phyloP scores from a whole-genome alignment of 2,113 vertebrate genomes.

The Ciconia boyciana region DNA sequence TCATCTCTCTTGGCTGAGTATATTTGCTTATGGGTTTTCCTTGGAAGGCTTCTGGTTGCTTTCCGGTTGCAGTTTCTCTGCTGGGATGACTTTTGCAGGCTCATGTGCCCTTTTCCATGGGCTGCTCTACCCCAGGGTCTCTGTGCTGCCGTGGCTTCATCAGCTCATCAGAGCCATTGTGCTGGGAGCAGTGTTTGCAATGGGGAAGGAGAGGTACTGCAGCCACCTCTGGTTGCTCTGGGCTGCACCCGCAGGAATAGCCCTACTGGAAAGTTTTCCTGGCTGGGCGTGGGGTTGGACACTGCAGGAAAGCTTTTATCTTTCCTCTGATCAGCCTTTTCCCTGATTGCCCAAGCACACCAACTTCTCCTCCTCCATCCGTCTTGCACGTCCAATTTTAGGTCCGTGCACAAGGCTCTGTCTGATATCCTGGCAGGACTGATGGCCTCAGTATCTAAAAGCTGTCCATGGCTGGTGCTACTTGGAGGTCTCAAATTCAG shows the following conservation, averaged over 20 bases:
- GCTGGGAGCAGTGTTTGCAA: background rate
- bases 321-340: background rate
- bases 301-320: background rate
- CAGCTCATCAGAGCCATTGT: background rate
- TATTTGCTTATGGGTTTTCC: background rate
- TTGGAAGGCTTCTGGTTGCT: constrained; percentile 24
- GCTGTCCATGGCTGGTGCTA: background rate
- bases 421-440: background rate
- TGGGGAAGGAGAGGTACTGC: constrained; percentile 5
- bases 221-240: background rate
- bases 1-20: background rate
- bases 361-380: background rate
- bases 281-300: background rate
- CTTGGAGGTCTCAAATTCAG: background rate
- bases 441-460: background rate
- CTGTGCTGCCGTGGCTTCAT: constrained; percentile 29
- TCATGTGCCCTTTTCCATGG: background rate
- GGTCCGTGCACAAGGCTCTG: background rate
- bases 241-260: background rate
- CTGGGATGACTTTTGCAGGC: background rate
- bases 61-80: background rate
- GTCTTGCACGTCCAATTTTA: background rate
- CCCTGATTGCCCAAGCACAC: background rate
- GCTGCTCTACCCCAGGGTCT: background rate
- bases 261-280: background rate